Base-by-base conservation (phyloP, 2,888 invertebrate species). In the Phortica magna region DNA sequence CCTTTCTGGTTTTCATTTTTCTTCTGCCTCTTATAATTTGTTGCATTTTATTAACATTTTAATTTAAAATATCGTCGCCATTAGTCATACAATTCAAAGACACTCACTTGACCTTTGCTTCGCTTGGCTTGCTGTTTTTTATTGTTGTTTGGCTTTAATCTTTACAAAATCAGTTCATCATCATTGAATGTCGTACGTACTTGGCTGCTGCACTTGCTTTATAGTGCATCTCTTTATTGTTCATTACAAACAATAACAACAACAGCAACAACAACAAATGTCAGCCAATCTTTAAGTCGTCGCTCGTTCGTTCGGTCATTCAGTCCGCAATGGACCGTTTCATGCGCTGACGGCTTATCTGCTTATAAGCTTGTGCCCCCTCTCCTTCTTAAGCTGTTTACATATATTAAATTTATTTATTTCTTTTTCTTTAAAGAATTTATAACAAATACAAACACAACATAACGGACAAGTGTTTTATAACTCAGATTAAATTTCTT, bases 41-140 rank as follows among this genome's bases (percentile, higher is more conserved):
- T 71, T 71, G 12, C 41, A 70, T 22, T 48, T 70, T 70, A 71
- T 71, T 71, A 31, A 71, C 6, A n/a, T 55, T 71, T 71, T 71
- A 31, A 70, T 70, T 48, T 12, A 43, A 70, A 61, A 61, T 22
- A 61, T 61, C 19, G 9, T 61, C 17, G 10, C 22, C n/a, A 4
- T 61, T 61, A 22, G 5, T 9, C n/a, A 9, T 17, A 17, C 22
- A 61, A 61, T 0, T 22, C 4, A 61, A 22, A 7, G n/a, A 7
- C 55, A 55, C 55, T 48, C 48, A 48, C 61, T 61, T 61, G 61
- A 61, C 61, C 61, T 61, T 61, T 22, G 17, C 22, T 61, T n/a
- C 22, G 61, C 17, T 9, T 17, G 55, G 61, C 17, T 9, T 9
- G 48, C 48, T 14, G 48, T 1, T 48, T 61, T 22, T 61, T 22